Base-by-base conservation (phyloP, 2,113 vertebrate species). In the Herpetotheres cachinnans region DNA sequence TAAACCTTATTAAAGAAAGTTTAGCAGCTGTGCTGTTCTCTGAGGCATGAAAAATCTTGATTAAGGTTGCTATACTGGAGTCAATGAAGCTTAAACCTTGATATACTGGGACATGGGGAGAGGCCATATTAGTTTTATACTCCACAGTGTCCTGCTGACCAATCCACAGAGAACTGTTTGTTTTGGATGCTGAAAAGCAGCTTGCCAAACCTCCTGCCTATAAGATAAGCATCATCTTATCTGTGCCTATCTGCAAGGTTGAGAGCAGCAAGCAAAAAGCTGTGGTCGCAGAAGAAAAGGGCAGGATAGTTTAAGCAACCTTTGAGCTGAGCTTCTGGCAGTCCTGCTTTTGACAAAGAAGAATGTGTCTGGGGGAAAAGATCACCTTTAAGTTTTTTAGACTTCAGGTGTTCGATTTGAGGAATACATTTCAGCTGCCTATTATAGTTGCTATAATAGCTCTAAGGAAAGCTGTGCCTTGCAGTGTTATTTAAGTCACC, bases 11-110 rank as follows among this genome's bases (percentile, higher is more conserved):
- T 96, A 95, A 93, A 92, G 83, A 95, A 94, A 84, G 15, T 90
- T 97, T 97, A 95, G 93, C 88, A 91, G 95, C 91, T 95, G 92
- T 94, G 36, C 96, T 97, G 90, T 72, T 96, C 85, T 96, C 72
- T 97, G 93, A 93, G 63, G 95, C 96, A 96, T 97, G 79, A 95
- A 91, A 93, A 93, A 94, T 86, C 78, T 84, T 94, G 82, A 89
- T 86, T 93, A 94, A 87, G 78, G 63, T 95, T 12, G 5, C 73
- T 88, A 95, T 95, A 80, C 70, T 73, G 74, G 40, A 95, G 86
- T 94, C 96, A 96, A 79, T 96, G 94, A 77, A 88, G 89, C 95
- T 91, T 93, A 93, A 95, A 97, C 56, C 69, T 91, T 94, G 85
- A 95, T 89, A 86, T 90, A 77, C 56, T 86, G 92, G 94, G 94